Evolutionary conservation across 2,888 invertebrate genomes (phyloP).

Genomic region (Brachyptera risi): DNA sequence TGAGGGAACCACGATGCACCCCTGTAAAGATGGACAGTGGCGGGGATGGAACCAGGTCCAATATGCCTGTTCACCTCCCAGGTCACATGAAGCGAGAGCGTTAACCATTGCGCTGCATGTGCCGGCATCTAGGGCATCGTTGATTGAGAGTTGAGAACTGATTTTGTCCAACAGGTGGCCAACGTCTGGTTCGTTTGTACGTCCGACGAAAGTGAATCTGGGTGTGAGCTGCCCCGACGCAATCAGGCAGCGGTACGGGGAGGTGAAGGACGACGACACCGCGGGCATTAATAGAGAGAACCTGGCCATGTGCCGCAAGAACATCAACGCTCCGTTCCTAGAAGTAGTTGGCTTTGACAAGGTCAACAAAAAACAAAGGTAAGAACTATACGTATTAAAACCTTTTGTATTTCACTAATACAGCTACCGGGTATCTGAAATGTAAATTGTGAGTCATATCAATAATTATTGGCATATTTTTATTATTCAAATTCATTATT

Average conservation of each 20-base stretch:
- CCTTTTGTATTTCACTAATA: not conserved
- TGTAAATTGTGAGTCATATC: too few species aligned
- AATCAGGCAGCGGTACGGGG: constrained; percentile 64
- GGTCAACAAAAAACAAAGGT: constrained; percentile 61
- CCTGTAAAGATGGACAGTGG: too few species aligned
- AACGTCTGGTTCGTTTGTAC: constrained; percentile 86
- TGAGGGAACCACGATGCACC: too few species aligned
- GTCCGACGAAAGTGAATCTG: constrained; percentile 72
- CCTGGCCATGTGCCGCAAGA: constrained; percentile 61
- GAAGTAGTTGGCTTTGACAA: constrained; percentile 90
- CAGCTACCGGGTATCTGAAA: not conserved
- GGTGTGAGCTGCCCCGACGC: constrained; percentile 71
- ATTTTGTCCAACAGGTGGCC: constrained; percentile 51
- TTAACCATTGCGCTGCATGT: too few species aligned
- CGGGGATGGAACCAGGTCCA: too few species aligned
- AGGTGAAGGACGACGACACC: constrained; percentile 52
- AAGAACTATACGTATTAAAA: constrained; percentile 19
- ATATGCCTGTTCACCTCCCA: too few species aligned
- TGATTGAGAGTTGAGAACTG: too few species aligned
- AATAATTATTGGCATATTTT: too few species aligned
- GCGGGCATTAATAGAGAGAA: constrained; percentile 53
- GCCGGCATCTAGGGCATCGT: too few species aligned
- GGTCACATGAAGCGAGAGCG: too few species aligned
- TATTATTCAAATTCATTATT: too few species aligned
- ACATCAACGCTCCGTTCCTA: constrained; percentile 74